A percentile compares a stretch with the other conserved stretches of the same genome.
phyloP scores from a whole-genome alignment of 1,140 invertebrate genomes.

The Bombus confusus region DNA sequence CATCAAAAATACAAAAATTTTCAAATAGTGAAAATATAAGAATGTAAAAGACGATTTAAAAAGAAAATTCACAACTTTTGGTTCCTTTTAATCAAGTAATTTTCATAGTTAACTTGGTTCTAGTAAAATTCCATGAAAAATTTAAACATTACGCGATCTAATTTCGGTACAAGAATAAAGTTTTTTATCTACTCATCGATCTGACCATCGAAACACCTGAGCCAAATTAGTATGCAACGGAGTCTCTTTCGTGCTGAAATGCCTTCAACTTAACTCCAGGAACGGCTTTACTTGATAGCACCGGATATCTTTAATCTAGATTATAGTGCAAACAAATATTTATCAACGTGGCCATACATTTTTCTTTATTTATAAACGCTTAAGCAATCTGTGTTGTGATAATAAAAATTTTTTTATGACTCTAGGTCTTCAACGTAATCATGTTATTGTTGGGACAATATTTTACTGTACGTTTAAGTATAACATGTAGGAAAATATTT shows the following conservation, averaged over 20 bases:
- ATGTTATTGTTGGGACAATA: neutral
- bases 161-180: neutral
- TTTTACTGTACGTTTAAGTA: neutral
- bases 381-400: neutral
- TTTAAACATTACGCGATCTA: neutral
- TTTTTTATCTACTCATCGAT: neutral
- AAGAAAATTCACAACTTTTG: neutral
- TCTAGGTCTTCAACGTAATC: neutral
- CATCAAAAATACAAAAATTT: neutral
- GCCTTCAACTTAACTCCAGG: constrained; percentile 32
- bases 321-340: neutral
- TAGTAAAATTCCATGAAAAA: neutral
- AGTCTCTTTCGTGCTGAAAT: constrained; percentile 13
- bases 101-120: neutral
- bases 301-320: constrained; percentile 14
- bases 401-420: neutral
- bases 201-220: constrained; percentile 21
- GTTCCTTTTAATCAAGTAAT: neutral
- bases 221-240: constrained; percentile 56
- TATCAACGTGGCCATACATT: neutral
- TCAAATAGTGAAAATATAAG: neutral
- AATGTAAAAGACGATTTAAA: neutral
- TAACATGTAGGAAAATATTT: neutral
- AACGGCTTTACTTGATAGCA: constrained; percentile 18
- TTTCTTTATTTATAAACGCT: neutral